A percentile compares a stretch with the other conserved stretches of the same genome.
Evolutionary conservation across 2,888 invertebrate species (phyloP).

Genomic region (Polydrusus tereticollis): DNA sequence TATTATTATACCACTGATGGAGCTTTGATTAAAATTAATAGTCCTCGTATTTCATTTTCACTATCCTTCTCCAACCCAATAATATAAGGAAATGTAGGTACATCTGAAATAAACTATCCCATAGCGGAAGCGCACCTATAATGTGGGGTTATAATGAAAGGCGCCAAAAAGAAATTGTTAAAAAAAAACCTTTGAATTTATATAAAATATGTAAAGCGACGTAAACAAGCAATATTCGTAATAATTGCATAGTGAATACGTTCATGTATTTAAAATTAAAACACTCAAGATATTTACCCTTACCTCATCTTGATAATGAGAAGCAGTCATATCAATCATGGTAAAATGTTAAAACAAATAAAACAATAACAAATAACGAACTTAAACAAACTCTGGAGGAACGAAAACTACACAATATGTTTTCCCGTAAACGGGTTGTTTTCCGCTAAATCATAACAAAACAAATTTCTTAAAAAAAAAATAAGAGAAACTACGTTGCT

Average conservation of each 20-base stretch:
- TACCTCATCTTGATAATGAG: conserved; percentile 28
- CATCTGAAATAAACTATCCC: too few relatives aligned
- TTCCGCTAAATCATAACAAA: conserved; percentile 17
- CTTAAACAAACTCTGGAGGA: background rate
- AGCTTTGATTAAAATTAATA: too few relatives aligned
- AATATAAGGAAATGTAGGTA: background rate
- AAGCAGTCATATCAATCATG: conserved; percentile 32
- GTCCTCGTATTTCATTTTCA: too few relatives aligned
- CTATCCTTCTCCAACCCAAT: background rate
- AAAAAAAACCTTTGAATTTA: background rate
- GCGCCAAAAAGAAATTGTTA: conserved; percentile 18
- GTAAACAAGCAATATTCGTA: too few relatives aligned
- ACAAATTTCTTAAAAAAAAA: background rate
- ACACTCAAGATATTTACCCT: background rate
- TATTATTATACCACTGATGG: too few relatives aligned
- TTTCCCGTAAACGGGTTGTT: background rate
- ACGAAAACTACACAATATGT: conserved; percentile 1
- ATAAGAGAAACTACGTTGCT: background rate
- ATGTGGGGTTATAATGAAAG: conserved; percentile 14
- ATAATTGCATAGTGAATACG: too few relatives aligned
- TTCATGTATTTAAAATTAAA: too few relatives aligned
- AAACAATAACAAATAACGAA: background rate
- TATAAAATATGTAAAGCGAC: too few relatives aligned
- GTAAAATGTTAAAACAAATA: background rate
- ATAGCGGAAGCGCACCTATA: too few relatives aligned